Evolutionary conservation across 2,113 vertebrate genomes (phyloP), one percentile per base, ranked within the genome.

Genomic region (Balaenoptera acutorostrata): DNA sequence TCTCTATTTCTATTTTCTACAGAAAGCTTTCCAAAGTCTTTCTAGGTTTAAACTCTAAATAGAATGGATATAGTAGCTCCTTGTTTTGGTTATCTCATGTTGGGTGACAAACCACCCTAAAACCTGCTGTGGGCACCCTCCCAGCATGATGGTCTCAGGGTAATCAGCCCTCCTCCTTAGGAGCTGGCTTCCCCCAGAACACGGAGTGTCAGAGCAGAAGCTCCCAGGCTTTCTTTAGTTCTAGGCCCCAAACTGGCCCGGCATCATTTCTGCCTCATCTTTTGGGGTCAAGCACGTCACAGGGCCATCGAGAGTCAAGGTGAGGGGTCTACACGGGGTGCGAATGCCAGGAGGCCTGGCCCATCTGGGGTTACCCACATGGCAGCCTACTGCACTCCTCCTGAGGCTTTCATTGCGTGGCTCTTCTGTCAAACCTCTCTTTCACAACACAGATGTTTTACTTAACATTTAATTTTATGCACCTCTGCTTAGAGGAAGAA

Each of bases 401-500:
- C 12, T 69, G 8, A 33, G 55, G 23, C 5, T 63, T 90, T 17
- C 69, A 23, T 10, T 23, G 9, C 6, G 57, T 59, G 39, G 13
- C 59, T 92, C 23, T 59, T 49, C 17, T 2, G 20, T 89, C 85
- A 49, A 61, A 96, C 87, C 31, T 46, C 8, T 93, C 33, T 81
- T 88, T 85, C 11, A 44, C 14, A 74, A 52, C 52, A 27, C 46
- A 46, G 13, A 55, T 11, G 14, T 64, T 88, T 95, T 71, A 57
- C 8, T 17, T 64, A 93, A 74, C 33, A 81, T 81, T 91, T 71
- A 36, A 75, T 74, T 90, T 87, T 94, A 31, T 31, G 25, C 25
- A 46, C 63, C 39, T 83, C 46, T 87, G 27, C n/a, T 78, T 63
- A 82, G 69, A 94, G 71, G 41, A 83, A 92, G 63, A 69, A 84